phyloP scores from a whole-genome alignment of 2,888 invertebrate species.

The Deladenus siricidicola region DNA sequence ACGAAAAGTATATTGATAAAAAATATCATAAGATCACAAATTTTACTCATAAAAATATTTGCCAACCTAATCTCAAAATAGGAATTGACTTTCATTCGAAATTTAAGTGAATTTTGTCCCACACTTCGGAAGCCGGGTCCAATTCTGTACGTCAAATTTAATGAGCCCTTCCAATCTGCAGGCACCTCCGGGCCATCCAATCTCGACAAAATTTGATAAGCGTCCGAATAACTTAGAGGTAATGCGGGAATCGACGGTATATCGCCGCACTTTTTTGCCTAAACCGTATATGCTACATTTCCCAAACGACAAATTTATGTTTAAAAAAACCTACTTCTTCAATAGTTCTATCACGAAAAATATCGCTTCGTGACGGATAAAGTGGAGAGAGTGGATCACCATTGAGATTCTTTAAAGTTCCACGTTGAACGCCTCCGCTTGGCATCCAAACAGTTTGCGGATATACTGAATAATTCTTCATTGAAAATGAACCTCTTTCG shows the following conservation, averaged over 20 bases:
- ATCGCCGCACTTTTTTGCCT: constrained; percentile 33
- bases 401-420: constrained; percentile 42
- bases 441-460: constrained; percentile 58
- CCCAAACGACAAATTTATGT: no score
- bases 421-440: constrained; percentile 57
- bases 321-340: constrained; percentile 34
- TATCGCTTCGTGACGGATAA: constrained; percentile 57
- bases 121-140: constrained; percentile 54
- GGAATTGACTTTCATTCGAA: constrained; percentile 1
- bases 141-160: constrained; percentile 37
- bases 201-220: constrained; percentile 42
- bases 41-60: no score
- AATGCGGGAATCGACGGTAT: constrained; percentile 55
- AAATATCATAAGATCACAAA: neutral
- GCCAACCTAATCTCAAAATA: neutral
- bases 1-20: neutral
- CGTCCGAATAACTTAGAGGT: constrained; percentile 56
- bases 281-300: neutral
- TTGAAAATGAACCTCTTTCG: constrained; percentile 7
- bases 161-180: constrained; percentile 54
- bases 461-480: constrained; percentile 48
- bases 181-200: constrained; percentile 53
- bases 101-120: neutral
- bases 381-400: constrained; percentile 59
- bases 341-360: constrained; percentile 35